phyloP scores from a whole-genome alignment of 1,140 invertebrate genomes.

The Colletes latitarsis region DNA sequence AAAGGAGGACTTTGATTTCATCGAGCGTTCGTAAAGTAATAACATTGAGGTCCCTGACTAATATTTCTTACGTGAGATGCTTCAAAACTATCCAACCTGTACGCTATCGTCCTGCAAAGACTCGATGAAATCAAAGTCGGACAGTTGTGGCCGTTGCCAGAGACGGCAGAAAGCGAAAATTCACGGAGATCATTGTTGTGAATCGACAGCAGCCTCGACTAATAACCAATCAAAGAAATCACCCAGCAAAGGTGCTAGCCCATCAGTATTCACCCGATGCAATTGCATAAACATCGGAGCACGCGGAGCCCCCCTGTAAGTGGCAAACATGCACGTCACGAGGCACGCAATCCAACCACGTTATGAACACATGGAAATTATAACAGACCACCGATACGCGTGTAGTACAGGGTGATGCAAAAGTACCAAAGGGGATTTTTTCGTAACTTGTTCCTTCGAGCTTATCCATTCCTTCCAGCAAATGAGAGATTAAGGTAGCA shows the following conservation, averaged over 20 bases:
- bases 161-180: neutral
- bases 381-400: constrained; percentile 16
- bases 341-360: constrained; percentile 44
- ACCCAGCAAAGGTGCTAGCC: neutral
- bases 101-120: too few species aligned
- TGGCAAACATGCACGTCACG: constrained; percentile 41
- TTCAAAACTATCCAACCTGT: too few species aligned
- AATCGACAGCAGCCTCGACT: neutral
- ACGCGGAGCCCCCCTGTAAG: constrained; percentile 23
- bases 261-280: constrained; percentile 35
- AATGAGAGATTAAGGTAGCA: too few species aligned
- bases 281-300: constrained; percentile 54
- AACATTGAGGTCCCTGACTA: too few species aligned
- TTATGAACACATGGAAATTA: constrained; percentile 26
- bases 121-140: too few species aligned
- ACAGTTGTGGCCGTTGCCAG: too few species aligned
- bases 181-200: neutral
- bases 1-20: too few species aligned
- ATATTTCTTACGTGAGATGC: too few species aligned
- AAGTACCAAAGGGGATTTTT: too few species aligned
- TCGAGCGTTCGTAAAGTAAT: too few species aligned
- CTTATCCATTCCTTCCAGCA: too few species aligned
- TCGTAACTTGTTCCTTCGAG: too few species aligned
- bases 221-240: constrained; percentile 24
- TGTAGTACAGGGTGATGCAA: neutral